Evolutionary conservation across 37 sponge, comb jelly and placozoan species (phyloP), one percentile per base, ranked within the genome.

Genomic region (Tethya wilhelma): DNA sequence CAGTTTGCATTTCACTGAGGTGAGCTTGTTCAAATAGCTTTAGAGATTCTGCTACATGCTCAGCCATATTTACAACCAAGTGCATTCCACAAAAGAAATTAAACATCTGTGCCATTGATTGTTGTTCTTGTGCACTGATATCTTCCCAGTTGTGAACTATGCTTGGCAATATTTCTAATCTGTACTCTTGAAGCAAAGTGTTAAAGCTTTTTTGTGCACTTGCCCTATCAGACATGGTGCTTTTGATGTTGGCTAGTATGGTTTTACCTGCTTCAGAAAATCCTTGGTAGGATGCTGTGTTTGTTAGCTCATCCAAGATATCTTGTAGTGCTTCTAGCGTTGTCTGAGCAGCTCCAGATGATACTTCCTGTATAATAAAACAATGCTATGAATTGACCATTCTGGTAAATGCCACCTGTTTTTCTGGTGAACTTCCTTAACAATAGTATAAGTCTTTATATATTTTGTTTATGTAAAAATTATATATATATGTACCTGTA

Each of bases 41-140:
- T 9, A 49, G 53, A 19, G 53, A 49, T 49, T 49, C 53, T 49
- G 53, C 9, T 19, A 49, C 53, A 49, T 49, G 53, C 53, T 49
- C 53, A 49, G 53, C 53, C 53, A 49, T 49, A 49, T 49, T 49
- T 19, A 49, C 53, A 19, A 49, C 53, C 14, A 49, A 14, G 14
- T 49, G 53, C 53, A 49, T 49, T 14, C 53, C 53, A 49, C 53
- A 49, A 49, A 49, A 49, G 53, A 49, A 49, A 49, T 49, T 49
- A 49, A 49, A 49, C 53, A 49, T 49, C 53, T 49, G 53, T 49
- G 53, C 53, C 53, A 49, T 49, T 49, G 53, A 49, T 49, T 49
- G 53, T 49, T 49, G 53, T 14, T 49, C 53, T 49, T 49, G 53
- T 49, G 14, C 14, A 49, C 14, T 49, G 14, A 49, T 49, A 49